Conservation (phyloP, 2,113 vertebrate species). For the Tachycineta bicolor region DNA sequence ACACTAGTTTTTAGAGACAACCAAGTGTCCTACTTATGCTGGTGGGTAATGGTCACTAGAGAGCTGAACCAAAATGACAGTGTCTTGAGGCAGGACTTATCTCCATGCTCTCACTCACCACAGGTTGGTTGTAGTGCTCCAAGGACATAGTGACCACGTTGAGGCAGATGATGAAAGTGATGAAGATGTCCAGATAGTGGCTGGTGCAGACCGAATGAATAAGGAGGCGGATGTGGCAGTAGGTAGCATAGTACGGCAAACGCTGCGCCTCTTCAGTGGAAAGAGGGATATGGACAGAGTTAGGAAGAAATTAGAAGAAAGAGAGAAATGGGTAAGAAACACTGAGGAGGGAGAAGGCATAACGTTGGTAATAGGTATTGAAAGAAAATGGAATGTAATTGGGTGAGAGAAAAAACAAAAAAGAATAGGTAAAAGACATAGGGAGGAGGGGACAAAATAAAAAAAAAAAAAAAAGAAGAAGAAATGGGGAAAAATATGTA, state of each 20-base stretch:
- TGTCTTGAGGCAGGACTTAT: not conserved
- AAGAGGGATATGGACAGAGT: constrained; percentile 6
- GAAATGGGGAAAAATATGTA: not conserved
- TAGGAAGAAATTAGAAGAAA: not conserved
- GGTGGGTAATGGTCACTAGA: not conserved
- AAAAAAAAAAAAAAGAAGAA: not conserved
- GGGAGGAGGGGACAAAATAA: not conserved
- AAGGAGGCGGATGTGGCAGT: constrained; percentile 88
- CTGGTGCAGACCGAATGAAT: constrained; percentile 97
- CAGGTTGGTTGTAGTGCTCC: constrained; percentile 96
- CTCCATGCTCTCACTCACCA: constrained; percentile 78
- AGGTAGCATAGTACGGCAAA: constrained; percentile 92
- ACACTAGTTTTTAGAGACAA: not conserved
- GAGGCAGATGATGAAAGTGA: constrained; percentile 98
- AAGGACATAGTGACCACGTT: constrained; percentile 99
- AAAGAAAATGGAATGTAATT: not conserved
- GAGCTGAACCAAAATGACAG: not conserved
- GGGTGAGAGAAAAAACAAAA: not conserved
- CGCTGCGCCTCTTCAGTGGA: constrained; percentile 87
- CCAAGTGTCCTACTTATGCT: not conserved
- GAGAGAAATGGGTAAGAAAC: constrained; percentile 6
- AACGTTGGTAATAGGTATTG: not conserved
- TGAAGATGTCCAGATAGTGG: constrained; percentile 98
- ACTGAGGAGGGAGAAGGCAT: not conserved
- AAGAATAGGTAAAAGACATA: not conserved